These are phyloP conservation scores for Drosophila parvula DNA, from an alignment of 1,140 invertebrate species.

Conservation along the genomic window DNA sequence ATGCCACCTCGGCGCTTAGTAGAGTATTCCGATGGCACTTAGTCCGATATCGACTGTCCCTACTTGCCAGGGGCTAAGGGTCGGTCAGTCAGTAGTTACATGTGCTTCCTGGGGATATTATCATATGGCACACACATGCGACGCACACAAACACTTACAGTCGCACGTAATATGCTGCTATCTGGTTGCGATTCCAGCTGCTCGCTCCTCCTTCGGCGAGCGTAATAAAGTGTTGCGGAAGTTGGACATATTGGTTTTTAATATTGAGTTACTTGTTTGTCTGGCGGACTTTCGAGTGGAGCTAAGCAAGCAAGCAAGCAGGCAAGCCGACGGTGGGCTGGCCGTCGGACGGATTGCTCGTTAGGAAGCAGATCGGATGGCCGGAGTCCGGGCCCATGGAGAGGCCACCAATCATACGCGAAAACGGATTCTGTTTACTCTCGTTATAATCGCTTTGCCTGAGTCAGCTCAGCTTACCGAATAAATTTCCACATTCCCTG, in stretches of 20 bases:
- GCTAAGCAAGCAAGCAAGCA: constrained; percentile 32
- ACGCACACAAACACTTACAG: background rate
- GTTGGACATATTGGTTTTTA: constrained; percentile 77
- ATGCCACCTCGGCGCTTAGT: too few relatives aligned
- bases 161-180: constrained; percentile 49
- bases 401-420: constrained; percentile 75
- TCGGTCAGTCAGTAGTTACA: constrained; percentile 16
- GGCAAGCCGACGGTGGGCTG: background rate
- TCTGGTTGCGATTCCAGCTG: constrained; percentile 39
- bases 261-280: constrained; percentile 78
- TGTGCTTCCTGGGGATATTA: constrained; percentile 41
- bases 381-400: constrained; percentile 11
- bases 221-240: constrained; percentile 62
- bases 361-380: constrained; percentile 49
- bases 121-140: constrained; percentile 38
- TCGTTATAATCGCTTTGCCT: constrained; percentile 78
- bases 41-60: background rate
- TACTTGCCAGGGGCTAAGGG: constrained; percentile 21
- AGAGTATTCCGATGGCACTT: constrained; percentile 27
- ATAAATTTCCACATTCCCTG: constrained; percentile 63
- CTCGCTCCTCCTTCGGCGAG: constrained; percentile 23
- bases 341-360: constrained; percentile 17
- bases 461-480: constrained; percentile 75
- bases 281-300: constrained; percentile 50
- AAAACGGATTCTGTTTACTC: constrained; percentile 83